Conservation (phyloP, 1,140 invertebrate genomes). For the Drosophila baimaii region DNA sequence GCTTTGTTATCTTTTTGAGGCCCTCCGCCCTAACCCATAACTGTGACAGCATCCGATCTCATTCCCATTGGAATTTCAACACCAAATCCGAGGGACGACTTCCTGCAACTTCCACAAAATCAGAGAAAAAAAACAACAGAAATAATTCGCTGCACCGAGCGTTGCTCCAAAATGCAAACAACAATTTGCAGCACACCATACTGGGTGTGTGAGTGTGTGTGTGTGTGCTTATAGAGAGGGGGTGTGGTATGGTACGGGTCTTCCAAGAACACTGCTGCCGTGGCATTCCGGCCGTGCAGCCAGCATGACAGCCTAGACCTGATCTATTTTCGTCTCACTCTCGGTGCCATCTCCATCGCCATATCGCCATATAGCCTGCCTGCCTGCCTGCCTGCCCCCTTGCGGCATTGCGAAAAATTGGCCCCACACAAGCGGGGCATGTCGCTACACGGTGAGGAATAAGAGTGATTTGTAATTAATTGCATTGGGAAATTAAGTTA, state of each 20-base stretch:
- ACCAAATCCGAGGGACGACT: constrained; percentile 68
- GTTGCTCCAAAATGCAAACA: constrained; percentile 54
- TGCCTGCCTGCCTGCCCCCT: constrained; percentile 2
- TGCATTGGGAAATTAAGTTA: too few relatives aligned
- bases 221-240: background rate
- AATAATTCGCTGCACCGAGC: constrained; percentile 21
- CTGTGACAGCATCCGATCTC: constrained; percentile 41
- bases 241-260: constrained; percentile 24
- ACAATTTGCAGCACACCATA: constrained; percentile 58
- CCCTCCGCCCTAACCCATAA: constrained; percentile 37
- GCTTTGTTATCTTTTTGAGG: constrained; percentile 70
- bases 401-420: constrained; percentile 62
- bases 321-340: constrained; percentile 76
- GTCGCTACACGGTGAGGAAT: constrained; percentile 14
- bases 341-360: constrained; percentile 21
- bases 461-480: background rate
- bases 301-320: constrained; percentile 81
- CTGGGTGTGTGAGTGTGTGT: background rate
- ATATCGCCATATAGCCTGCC: constrained; percentile 5
- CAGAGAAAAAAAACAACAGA: too few relatives aligned
- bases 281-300: constrained; percentile 78
- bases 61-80: constrained; percentile 69
- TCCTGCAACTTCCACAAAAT: constrained; percentile 56
- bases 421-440: constrained; percentile 38
- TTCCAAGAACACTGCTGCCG: constrained; percentile 60